phyloP scores from a whole-genome alignment of 1,140 invertebrate genomes.

The Bombus huntii region DNA sequence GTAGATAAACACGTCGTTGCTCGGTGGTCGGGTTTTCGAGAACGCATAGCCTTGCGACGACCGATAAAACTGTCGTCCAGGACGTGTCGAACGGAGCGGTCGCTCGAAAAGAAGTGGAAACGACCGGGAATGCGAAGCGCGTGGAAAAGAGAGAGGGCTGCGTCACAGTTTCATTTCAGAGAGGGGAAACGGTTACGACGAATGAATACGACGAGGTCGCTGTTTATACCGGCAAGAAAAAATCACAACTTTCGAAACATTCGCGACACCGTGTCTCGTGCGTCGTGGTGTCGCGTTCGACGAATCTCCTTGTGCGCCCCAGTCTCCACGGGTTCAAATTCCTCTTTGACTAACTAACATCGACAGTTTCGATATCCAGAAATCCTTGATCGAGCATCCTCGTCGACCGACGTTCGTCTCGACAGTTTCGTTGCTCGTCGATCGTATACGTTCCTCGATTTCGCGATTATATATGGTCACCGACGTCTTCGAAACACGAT shows the following conservation, averaged over 20 bases:
- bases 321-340: not conserved
- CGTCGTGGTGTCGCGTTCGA: not conserved
- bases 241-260: slow-evolving; percentile 56
- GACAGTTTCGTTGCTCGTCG: too few relatives aligned
- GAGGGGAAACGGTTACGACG: slow-evolving; percentile 36
- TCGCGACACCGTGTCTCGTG: not conserved
- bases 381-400: not conserved
- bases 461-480: not conserved
- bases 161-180: slow-evolving; percentile 8
- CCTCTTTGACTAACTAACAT: too few relatives aligned
- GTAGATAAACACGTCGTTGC: slow-evolving; percentile 14
- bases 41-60: slow-evolving; percentile 19
- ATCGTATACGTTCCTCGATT: not conserved
- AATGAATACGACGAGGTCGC: slow-evolving; percentile 36
- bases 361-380: not conserved
- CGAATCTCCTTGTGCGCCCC: not conserved
- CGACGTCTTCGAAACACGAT: not conserved
- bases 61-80: slow-evolving; percentile 36
- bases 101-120: slow-evolving; percentile 50
- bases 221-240: slow-evolving; percentile 32
- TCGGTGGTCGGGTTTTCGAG: not conserved
- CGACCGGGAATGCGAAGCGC: slow-evolving; percentile 51
- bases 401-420: too few relatives aligned
- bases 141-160: slow-evolving; percentile 50
- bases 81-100: slow-evolving; percentile 21